Evolutionary conservation across 2,888 invertebrate genomes (phyloP).

Genomic region (Stramonita haemastoma): DNA sequence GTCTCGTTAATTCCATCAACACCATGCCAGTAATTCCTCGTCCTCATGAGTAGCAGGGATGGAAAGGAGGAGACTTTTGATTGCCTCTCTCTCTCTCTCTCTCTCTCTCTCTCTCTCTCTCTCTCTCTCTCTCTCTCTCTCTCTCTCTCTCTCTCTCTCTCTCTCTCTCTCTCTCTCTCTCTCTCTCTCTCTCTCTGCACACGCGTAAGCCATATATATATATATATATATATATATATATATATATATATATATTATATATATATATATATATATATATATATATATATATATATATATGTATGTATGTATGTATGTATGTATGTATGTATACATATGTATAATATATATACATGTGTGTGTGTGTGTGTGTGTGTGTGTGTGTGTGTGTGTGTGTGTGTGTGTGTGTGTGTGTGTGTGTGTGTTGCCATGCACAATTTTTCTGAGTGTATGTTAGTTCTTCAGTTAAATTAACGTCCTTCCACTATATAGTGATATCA

Average conservation of each 20-base stretch:
- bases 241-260: neutral
- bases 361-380: constrained; percentile 29
- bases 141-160: constrained; percentile 1
- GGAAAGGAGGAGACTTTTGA: no score
- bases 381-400: constrained; percentile 19
- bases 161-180: constrained; percentile 9
- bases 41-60: no score
- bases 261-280: neutral
- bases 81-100: no score
- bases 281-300: neutral
- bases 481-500: no score
- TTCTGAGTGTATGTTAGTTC: no score
- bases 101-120: no score
- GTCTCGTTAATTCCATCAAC: no score
- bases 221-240: neutral
- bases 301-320: neutral
- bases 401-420: constrained; percentile 21
- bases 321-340: neutral
- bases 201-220: no score
- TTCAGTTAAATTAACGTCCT: no score
- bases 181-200: neutral
- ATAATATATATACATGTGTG: neutral
- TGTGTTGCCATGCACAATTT: no score
- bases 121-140: no score
- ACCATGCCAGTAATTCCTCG: no score